Evolutionary conservation across 2,888 invertebrate genomes (phyloP).

Genomic region (Lysandra coridon): DNA sequence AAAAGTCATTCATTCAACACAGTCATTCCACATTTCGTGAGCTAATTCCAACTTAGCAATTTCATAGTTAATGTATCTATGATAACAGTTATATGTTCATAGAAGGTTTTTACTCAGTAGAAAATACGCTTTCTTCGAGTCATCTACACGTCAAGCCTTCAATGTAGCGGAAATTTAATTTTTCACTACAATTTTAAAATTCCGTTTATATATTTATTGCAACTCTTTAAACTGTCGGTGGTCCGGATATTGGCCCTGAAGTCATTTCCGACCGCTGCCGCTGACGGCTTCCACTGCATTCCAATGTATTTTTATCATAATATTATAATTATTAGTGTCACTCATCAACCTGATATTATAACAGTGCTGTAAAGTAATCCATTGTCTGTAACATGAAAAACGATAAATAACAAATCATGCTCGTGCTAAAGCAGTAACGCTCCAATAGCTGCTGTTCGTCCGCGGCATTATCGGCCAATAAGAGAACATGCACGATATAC

Average conservation of each 20-base stretch:
- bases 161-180: constrained; percentile 12
- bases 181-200: neutral
- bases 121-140: neutral
- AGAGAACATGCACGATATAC: no score
- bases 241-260: constrained; percentile 67
- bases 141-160: neutral
- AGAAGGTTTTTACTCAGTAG: neutral
- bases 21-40: no score
- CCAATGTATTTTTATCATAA: neutral
- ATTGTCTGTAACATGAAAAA: neutral
- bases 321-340: neutral
- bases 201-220: neutral
- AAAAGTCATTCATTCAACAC: no score
- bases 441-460: no score
- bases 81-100: no score
- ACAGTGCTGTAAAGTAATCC: neutral
- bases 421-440: neutral
- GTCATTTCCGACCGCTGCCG: constrained; percentile 60
- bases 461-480: no score
- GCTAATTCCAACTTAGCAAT: no score
- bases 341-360: neutral
- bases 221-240: constrained; percentile 20
- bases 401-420: neutral
- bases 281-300: constrained; percentile 42
- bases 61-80: no score